Percentiles rank a stretch among this genome's conserved stretches.
Conservation (phyloP, 1,140 invertebrate species). For the Drepana arcuata region DNA sequence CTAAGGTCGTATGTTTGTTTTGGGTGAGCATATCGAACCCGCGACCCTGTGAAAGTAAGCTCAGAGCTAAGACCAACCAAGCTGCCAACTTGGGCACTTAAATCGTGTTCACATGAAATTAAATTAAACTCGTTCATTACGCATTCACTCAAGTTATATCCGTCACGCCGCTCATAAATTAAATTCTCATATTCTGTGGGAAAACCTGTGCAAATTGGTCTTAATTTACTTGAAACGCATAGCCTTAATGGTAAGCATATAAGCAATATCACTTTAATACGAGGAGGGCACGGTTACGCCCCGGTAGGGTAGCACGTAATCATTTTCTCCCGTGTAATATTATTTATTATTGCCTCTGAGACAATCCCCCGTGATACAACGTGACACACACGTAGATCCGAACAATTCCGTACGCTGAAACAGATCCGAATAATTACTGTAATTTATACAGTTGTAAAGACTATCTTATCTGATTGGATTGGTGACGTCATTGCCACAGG, state of each 20-base stretch:
- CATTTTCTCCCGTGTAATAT: conserved; percentile 31
- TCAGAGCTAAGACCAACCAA: too few relatives aligned
- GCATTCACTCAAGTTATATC: conserved; percentile 55
- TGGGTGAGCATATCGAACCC: too few relatives aligned
- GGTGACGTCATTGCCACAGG: too few relatives aligned
- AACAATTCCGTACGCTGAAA: too few relatives aligned
- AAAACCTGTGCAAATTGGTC: conserved; percentile 63
- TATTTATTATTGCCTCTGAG: conserved; percentile 37
- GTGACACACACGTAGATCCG: neutral
- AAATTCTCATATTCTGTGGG: conserved; percentile 56
- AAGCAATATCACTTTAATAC: conserved; percentile 51
- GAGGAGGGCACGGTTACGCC: conserved; percentile 8
- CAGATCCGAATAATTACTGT: too few relatives aligned
- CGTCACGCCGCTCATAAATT: conserved; percentile 56
- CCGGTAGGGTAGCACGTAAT: too few relatives aligned
- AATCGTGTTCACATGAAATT: conserved; percentile 33
- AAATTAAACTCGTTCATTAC: conserved; percentile 59
- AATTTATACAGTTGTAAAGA: too few relatives aligned
- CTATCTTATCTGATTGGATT: too few relatives aligned
- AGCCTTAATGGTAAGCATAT: conserved; percentile 60
- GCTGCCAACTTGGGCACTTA: conserved; percentile 10
- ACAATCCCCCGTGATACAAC: conserved; percentile 25
- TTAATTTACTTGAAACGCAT: conserved; percentile 65
- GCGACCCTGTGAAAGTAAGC: too few relatives aligned
- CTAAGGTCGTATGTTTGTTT: too few relatives aligned